Base-by-base conservation (phyloP, 2,797 vertebrate species). In the Eulemur rubriventer region DNA sequence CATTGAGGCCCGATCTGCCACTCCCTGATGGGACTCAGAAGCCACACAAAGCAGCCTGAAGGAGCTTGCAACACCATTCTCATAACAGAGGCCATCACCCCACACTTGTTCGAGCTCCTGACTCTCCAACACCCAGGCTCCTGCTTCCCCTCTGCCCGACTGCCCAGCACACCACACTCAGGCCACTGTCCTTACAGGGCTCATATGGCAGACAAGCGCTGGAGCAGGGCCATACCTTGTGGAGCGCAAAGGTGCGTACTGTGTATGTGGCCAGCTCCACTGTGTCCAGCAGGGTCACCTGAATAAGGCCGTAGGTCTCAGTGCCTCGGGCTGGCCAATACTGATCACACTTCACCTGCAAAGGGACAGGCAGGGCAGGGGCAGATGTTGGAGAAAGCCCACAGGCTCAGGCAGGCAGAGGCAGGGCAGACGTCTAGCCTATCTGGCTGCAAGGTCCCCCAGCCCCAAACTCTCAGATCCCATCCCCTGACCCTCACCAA, bases 331-430 rank as follows among this genome's bases (percentile, higher is more conserved):
- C 98, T 0, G 99, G 99, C 99, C 99, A 99, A 95, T 99, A 99
- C 98, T 99, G 99, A 97, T 99, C 99, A 98, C 99, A 99, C 97
- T 99, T 99, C 4, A 99, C 99, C 99, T 99, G 92, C 70, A 97
- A 63, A 41, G 43, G 72, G 30, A 17, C 26, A 9, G 95, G 50
- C 3, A 38, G 94, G 50, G 90, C 69, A 10, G 7, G 26, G 24
- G 55, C 92, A 38, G 20, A 33, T 48, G 72, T n/a, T 16, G 13
- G 24, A 94, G 63, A 20, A 14, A 8, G 14, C 41, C 20, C 20
- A 20, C 63, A 41, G 18, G 63, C 63, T 91, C 8, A 73, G 82
- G 28, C 4, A 22, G 81, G 26, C 26, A 43, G 73, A 38, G 33
- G 38, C 22, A n/a, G 52, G 46, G 22, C 0, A 17, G 22, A 35